Evolutionary conservation across 1,140 invertebrate species (phyloP).

Genomic region (Drosophila simulans): DNA sequence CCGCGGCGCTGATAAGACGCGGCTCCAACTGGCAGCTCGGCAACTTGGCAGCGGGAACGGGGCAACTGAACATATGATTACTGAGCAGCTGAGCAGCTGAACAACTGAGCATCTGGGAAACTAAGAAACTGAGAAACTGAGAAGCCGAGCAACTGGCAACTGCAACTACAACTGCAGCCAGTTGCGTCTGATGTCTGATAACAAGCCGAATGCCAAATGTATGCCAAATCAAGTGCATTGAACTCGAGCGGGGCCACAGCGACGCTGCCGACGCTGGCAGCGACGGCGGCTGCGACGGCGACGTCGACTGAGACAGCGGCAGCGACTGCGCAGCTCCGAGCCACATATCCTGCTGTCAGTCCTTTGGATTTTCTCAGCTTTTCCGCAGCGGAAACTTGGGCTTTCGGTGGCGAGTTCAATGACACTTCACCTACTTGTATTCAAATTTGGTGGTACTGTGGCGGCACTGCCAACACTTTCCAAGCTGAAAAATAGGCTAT

Average conservation of each 20-base stretch:
- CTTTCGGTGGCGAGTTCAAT: slow-evolving; percentile 72
- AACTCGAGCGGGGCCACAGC: slow-evolving; percentile 50
- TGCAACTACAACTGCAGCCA: slow-evolving; percentile 32
- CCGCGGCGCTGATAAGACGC: slow-evolving; percentile 48
- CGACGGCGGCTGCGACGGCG: not conserved
- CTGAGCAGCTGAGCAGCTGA: slow-evolving; percentile 1
- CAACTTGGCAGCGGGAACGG: not conserved
- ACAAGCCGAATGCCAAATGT: slow-evolving; percentile 63
- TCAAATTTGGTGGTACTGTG: slow-evolving; percentile 40
- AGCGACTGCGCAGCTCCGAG: slow-evolving; percentile 3
- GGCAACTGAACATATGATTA: not conserved
- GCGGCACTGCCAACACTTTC: not conserved
- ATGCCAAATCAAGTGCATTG: slow-evolving; percentile 77
- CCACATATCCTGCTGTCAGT: slow-evolving; percentile 21
- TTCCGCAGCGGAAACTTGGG: not conserved
- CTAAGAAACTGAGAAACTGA: not conserved
- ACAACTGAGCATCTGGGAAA: not conserved
- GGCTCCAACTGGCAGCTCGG: slow-evolving; percentile 4
- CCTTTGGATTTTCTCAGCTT: slow-evolving; percentile 2
- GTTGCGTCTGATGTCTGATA: slow-evolving; percentile 49
- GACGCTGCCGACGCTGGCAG: slow-evolving; percentile 9
- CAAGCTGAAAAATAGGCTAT: not conserved
- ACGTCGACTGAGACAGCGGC: not conserved
- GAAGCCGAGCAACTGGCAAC: slow-evolving; percentile 18
- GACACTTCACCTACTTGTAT: slow-evolving; percentile 81